A percentile compares a stretch with the other conserved stretches of the same genome.
Conservation (phyloP, 1,140 invertebrate genomes). For the Trachymyrmex septentrionalis region DNA sequence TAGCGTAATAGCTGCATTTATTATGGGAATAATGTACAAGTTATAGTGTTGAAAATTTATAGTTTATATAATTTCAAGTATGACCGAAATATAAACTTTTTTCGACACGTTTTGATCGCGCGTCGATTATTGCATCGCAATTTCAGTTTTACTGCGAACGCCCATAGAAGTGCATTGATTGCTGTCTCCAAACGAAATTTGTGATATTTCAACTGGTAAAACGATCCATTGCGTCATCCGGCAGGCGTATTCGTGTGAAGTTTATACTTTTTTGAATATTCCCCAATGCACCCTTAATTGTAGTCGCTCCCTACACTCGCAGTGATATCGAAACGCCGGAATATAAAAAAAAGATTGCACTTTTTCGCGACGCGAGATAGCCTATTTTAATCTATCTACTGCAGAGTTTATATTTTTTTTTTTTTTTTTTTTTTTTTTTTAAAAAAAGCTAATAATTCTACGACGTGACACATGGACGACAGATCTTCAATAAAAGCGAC, state of each 20-base stretch:
- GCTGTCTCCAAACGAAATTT: constrained; percentile 59
- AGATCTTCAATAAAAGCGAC: neutral
- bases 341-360: constrained; percentile 44
- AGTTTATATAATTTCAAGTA: constrained; percentile 21
- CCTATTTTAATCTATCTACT: constrained; percentile 36
- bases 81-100: constrained; percentile 3
- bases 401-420: neutral
- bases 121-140: constrained; percentile 40
- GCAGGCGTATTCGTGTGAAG: constrained; percentile 32
- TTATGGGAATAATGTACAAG: neutral
- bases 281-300: constrained; percentile 51
- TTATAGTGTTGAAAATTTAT: neutral
- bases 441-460: constrained; percentile 5
- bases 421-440: neutral
- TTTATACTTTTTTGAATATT: constrained; percentile 53
- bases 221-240: constrained; percentile 53
- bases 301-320: constrained; percentile 19
- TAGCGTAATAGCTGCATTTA: neutral
- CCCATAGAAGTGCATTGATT: constrained; percentile 57
- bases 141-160: constrained; percentile 36
- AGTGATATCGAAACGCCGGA: constrained; percentile 31
- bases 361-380: constrained; percentile 49
- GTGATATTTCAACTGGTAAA: constrained; percentile 60
- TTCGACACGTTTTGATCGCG: constrained; percentile 40
- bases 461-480: constrained; percentile 1